A percentile compares a stretch with the other conserved stretches of the same genome.
Conservation (phyloP, 2,113 vertebrate genomes). For the Zosterops pallidus region DNA sequence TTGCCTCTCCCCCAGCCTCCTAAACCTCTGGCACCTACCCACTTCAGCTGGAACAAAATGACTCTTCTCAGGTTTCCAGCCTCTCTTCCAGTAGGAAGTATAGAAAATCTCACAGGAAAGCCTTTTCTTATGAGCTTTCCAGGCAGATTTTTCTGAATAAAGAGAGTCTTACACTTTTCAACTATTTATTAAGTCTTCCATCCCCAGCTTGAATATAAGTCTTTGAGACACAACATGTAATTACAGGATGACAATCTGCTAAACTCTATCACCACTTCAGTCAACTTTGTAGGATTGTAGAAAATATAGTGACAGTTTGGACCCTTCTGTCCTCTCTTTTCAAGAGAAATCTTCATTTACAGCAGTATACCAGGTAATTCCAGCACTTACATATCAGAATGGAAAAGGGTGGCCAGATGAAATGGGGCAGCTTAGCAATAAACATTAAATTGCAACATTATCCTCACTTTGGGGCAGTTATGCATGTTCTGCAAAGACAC, state of each 20-base stretch:
- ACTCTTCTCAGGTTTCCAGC: slow-evolving; percentile 55
- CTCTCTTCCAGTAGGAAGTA: slow-evolving; percentile 45
- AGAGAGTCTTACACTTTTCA: neutral
- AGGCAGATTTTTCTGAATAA: slow-evolving; percentile 59
- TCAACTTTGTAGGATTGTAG: neutral
- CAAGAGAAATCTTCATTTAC: neutral
- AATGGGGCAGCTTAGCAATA: neutral
- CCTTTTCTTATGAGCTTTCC: slow-evolving; percentile 59
- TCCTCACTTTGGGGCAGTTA: neutral
- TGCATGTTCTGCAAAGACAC: neutral
- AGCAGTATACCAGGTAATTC: neutral
- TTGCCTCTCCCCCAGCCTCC: neutral
- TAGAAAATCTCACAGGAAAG: slow-evolving; percentile 62
- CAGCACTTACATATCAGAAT: neutral
- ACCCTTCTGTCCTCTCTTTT: neutral
- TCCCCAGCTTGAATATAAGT: neutral
- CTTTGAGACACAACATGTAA: neutral
- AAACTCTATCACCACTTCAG: neutral
- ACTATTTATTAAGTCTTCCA: neutral
- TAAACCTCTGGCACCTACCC: slow-evolving; percentile 37
- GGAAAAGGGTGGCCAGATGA: neutral
- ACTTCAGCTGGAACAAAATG: slow-evolving; percentile 31
- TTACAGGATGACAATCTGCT: slow-evolving; percentile 10
- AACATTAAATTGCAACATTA: neutral
- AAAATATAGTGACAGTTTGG: neutral